phyloP scores from a whole-genome alignment of 2,888 invertebrate genomes.

The Caenorhabditis sp. region DNA sequence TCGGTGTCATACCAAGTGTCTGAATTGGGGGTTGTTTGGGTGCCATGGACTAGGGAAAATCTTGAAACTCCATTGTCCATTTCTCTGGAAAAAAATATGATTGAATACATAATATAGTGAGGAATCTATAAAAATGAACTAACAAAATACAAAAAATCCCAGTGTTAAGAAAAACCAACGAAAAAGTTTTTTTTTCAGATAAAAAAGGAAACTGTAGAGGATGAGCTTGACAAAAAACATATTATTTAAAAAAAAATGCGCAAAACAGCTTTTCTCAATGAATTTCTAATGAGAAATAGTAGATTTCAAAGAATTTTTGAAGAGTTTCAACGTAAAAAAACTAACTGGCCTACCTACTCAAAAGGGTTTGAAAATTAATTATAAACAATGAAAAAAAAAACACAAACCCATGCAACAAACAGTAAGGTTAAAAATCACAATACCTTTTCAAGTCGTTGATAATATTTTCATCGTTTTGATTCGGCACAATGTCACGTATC shows the following conservation, averaged over 20 bases:
- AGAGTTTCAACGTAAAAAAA: too few relatives aligned
- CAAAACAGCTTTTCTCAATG: too few relatives aligned
- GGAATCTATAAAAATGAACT: constrained; percentile 1
- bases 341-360: too few relatives aligned
- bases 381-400: not conserved
- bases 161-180: too few relatives aligned
- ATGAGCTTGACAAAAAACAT: too few relatives aligned
- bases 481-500: constrained; percentile 24
- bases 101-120: not conserved
- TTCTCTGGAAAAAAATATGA: constrained; percentile 18
- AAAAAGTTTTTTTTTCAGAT: too few relatives aligned
- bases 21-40: constrained; percentile 43
- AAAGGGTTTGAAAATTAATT: too few relatives aligned
- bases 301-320: too few relatives aligned
- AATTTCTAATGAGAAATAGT: too few relatives aligned
- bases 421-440: not conserved
- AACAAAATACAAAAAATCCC: not conserved
- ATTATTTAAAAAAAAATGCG: too few relatives aligned
- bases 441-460: constrained; percentile 29
- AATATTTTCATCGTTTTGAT: constrained; percentile 12
- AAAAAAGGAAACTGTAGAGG: too few relatives aligned
- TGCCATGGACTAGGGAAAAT: constrained; percentile 51
- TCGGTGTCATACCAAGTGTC: constrained; percentile 69
- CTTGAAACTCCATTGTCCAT: constrained; percentile 48
- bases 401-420: not conserved